Base-by-base conservation (phyloP, 2,888 invertebrate species). In the Gymnocheta viridis region DNA sequence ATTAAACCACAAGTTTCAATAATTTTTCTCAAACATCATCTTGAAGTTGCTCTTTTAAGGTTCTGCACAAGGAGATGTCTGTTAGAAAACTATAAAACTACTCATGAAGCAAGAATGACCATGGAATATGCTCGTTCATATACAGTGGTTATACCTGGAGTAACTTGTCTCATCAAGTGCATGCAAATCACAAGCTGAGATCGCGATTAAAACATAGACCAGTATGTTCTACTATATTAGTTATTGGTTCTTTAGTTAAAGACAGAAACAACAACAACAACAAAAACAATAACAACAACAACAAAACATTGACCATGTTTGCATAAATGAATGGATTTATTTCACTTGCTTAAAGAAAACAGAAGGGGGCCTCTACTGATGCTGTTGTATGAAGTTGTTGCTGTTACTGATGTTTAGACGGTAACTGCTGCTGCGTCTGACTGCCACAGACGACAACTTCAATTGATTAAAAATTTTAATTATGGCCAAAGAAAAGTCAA, bases 381-480 rank as follows among this genome's bases (percentile, higher is more conserved):
- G 49, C 22, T 24, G 79, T 47, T 80, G 51, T 51, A 19, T 49
- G 9, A 56, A 54, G 51, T 44, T 76, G 24, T 35, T 41, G 64
- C 38, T 74, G n/a, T 19, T 64, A 41, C 76, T 79, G 49, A 62
- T 82, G 83, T 79, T 79, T 77, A 79, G 80, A 60, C 81, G 76
- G 60, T 80, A 73, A 56, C 35, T 77, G 73, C 22, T 77, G 49
- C 70, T 66, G 60, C 70, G 47, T 58, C 69, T 74, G 79, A 12
- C 79, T 79, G 85, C 82, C 82, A 86, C 51, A 85, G 83, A 86
- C 86, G 86, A 86, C 86, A 86, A 86, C 74, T 84, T 82, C 86
- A 86, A 87, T 86, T 87, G 87, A 87, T 87, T 87, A 87, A 87
- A 87, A 87, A 82, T 86, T 87, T 87, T 87, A 87, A 87, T 87